A percentile compares a stretch with the other conserved stretches of the same genome.
phyloP scores from a whole-genome alignment of 2,113 vertebrate genomes.

The Phylloscopus trochilus region DNA sequence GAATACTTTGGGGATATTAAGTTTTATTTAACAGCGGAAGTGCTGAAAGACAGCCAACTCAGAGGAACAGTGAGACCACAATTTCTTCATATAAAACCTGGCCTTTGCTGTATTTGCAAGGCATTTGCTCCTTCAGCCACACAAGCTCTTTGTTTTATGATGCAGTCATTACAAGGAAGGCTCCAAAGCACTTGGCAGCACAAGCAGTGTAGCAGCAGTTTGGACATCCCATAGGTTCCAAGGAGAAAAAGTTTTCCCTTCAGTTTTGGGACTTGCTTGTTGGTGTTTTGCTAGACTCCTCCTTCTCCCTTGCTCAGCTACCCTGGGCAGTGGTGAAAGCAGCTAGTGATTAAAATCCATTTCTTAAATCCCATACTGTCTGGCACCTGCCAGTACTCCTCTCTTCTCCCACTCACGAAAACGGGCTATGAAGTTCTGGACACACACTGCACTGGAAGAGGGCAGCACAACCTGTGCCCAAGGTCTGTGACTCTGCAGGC shows the following conservation, averaged over 20 bases:
- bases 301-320: neutral
- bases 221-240: neutral
- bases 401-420: neutral
- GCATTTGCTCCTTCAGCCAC: neutral
- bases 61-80: neutral
- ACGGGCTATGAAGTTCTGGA: neutral
- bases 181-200: neutral
- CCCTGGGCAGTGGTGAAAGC: fast-evolving
- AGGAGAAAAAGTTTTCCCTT: neutral
- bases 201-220: neutral
- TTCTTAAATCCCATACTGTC: neutral
- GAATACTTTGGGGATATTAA: neutral
- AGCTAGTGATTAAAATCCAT: fast-evolving
- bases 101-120: neutral
- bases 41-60: neutral
- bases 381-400: neutral
- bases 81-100: neutral
- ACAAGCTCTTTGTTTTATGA: neutral
- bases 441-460: fast-evolving
- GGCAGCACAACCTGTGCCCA: neutral
- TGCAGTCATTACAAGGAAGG: neutral
- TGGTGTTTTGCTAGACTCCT: fast-evolving
- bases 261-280: neutral
- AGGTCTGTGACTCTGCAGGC: neutral
- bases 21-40: neutral